These are phyloP conservation scores for Aleiodes testaceus DNA, from an alignment of 2,888 invertebrate genomes.

Conservation along the genomic window DNA sequence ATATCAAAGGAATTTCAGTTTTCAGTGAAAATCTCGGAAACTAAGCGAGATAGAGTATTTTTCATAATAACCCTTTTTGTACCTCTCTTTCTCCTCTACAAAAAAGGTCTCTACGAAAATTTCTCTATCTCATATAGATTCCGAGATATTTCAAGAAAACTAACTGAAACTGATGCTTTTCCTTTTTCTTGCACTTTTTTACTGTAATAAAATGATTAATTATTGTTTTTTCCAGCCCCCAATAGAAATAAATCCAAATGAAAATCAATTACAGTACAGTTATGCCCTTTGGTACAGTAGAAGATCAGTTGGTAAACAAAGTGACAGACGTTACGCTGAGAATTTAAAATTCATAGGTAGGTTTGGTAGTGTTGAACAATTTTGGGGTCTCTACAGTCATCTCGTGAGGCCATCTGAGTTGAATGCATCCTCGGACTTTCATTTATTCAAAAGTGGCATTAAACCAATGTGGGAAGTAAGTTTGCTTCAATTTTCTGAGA, in stretches of 20 bases:
- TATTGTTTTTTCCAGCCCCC: slow-evolving; percentile 74
- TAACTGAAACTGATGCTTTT: no score
- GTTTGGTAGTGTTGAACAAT: slow-evolving; percentile 95
- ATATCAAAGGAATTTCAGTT: neutral
- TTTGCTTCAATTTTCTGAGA: slow-evolving; percentile 26
- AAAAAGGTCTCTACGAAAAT: no score
- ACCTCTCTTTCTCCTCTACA: neutral
- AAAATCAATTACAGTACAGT: slow-evolving; percentile 93
- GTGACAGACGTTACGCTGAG: slow-evolving; percentile 79
- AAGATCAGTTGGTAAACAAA: slow-evolving; percentile 77
- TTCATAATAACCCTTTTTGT: neutral
- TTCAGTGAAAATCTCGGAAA: no score
- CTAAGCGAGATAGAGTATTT: no score
- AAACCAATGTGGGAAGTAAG: slow-evolving; percentile 98
- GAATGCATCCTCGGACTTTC: slow-evolving; percentile 93
- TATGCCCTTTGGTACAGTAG: slow-evolving; percentile 93
- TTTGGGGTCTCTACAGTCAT: slow-evolving; percentile 97
- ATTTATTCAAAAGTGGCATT: slow-evolving; percentile 98
- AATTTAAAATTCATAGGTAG: slow-evolving; percentile 91
- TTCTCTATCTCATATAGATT: no score
- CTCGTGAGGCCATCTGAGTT: slow-evolving; percentile 92
- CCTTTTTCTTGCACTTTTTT: neutral
- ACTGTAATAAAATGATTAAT: slow-evolving; percentile 58
- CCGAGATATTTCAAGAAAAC: no score
- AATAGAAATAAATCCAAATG: slow-evolving; percentile 84